Evolutionary conservation across 2,113 vertebrate species (phyloP).

Genomic region (Ctenodactylus gundi): DNA sequence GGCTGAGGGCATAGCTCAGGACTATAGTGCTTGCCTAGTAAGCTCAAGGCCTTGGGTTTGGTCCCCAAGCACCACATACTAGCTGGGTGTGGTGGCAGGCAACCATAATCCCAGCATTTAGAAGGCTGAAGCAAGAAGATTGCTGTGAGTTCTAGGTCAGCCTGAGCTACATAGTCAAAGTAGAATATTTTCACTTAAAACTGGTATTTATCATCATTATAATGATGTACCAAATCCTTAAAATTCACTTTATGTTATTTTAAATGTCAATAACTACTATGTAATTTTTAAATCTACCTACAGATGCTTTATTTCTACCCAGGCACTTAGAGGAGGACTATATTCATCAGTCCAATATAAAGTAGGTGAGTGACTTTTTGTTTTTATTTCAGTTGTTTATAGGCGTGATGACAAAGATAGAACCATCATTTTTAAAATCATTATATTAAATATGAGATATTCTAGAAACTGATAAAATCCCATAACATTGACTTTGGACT

Average conservation of each 20-base stretch:
- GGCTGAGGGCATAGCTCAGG: no score
- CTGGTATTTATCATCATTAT: neutral
- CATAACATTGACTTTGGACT: no score
- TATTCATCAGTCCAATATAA: neutral
- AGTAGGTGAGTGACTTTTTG: neutral
- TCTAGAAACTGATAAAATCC: neutral
- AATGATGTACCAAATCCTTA: neutral
- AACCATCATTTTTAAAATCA: neutral
- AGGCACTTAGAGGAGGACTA: neutral
- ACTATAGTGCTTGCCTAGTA: no score
- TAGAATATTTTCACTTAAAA: neutral
- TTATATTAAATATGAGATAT: neutral
- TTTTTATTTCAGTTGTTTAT: neutral
- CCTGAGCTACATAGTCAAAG: no score
- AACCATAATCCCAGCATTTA: no score
- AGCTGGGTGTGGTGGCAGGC: no score
- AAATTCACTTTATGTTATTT: neutral
- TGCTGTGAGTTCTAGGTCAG: no score
- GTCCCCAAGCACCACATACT: no score
- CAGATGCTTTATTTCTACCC: neutral
- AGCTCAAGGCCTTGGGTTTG: no score
- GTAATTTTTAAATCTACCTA: neutral
- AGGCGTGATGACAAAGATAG: neutral
- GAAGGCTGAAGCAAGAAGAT: no score
- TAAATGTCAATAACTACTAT: neutral